Evolutionary conservation across 2,888 invertebrate species (phyloP).

Genomic region (Ophonus ardosiacus): DNA sequence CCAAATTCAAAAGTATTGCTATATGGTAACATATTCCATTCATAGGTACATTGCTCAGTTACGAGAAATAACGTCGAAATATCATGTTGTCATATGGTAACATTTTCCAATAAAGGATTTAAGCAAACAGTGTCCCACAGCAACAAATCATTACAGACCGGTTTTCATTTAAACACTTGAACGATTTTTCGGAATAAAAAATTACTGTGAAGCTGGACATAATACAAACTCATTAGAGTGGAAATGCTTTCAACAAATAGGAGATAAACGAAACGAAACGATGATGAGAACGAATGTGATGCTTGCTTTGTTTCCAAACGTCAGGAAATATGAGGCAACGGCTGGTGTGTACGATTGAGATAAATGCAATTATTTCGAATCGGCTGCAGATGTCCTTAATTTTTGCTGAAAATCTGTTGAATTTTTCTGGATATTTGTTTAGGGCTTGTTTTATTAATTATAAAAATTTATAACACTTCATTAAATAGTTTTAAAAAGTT

Average conservation of each 20-base stretch:
- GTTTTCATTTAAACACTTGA: neutral
- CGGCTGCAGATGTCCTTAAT: neutral
- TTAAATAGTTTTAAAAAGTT: neutral
- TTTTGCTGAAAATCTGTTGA: neutral
- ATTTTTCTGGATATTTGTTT: neutral
- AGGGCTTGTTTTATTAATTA: neutral
- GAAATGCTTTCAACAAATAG: conserved; percentile 38
- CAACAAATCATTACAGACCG: conserved; percentile 18
- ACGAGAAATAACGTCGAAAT: too few relatives aligned
- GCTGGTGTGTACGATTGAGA: neutral
- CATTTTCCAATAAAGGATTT: too few relatives aligned
- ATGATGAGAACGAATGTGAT: neutral
- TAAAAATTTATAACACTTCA: neutral
- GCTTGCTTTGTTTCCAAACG: neutral
- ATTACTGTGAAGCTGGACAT: conserved; percentile 20
- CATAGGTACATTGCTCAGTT: too few relatives aligned
- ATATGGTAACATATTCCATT: too few relatives aligned
- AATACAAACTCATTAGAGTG: conserved; percentile 42
- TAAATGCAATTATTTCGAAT: conserved; percentile 1
- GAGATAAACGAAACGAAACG: conserved; percentile 19
- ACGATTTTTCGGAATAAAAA: conserved; percentile 25
- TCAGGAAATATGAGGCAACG: conserved; percentile 13
- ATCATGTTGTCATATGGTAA: too few relatives aligned
- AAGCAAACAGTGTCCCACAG: neutral
- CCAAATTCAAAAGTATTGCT: too few relatives aligned